phyloP scores from a whole-genome alignment of 2,888 invertebrate genomes.

The Stenodera caucasica region DNA sequence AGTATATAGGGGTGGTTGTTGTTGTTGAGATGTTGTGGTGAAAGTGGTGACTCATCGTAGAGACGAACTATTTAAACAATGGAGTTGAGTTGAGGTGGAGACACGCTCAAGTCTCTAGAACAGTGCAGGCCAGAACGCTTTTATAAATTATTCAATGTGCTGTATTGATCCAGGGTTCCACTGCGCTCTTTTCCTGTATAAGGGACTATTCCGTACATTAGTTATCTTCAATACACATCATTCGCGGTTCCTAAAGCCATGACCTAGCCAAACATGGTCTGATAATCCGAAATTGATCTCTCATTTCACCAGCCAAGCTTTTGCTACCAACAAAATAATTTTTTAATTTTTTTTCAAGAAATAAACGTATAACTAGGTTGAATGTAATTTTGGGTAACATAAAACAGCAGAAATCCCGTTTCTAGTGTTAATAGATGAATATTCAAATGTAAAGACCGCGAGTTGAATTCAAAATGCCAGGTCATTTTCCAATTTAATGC shows the following conservation, averaged over 20 bases:
- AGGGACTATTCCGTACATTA: constrained; percentile 25
- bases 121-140: constrained; percentile 53
- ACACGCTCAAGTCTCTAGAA: constrained; percentile 46
- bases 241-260: constrained; percentile 16
- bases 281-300: constrained; percentile 20
- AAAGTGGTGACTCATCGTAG: constrained; percentile 33
- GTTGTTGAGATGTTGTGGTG: constrained; percentile 18
- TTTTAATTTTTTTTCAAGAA: background rate
- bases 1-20: too few relatives aligned
- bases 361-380: background rate
- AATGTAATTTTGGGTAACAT: constrained; percentile 2
- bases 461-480: background rate
- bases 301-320: background rate
- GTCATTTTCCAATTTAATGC: constrained; percentile 2
- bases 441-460: constrained; percentile 1
- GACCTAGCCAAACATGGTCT: constrained; percentile 26
- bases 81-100: constrained; percentile 38
- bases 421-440: constrained; percentile 8
- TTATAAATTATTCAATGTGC: constrained; percentile 56
- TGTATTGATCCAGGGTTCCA: constrained; percentile 54
- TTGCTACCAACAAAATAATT: background rate
- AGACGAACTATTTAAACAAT: constrained; percentile 46
- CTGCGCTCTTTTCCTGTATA: constrained; percentile 47
- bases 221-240: constrained; percentile 23
- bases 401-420: constrained; percentile 4